phyloP scores from a whole-genome alignment of 2,113 vertebrate genomes.

The Danio rerio region DNA sequence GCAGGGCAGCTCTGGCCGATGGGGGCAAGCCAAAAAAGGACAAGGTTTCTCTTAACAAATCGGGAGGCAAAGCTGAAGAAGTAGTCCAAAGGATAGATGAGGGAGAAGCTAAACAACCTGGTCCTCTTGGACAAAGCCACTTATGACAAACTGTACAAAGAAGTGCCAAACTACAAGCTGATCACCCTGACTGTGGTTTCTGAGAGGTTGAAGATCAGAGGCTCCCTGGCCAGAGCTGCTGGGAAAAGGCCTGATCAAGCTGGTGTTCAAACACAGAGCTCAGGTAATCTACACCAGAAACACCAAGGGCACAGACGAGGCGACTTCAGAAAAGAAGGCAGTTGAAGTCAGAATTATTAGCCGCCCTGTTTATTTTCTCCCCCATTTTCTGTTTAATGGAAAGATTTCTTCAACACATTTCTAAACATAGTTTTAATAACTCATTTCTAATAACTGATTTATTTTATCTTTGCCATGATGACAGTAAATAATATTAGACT shows the following conservation, averaged over 20 bases:
- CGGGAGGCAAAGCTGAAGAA: slow-evolving; percentile 99
- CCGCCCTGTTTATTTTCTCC: too few relatives aligned
- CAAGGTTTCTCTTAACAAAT: slow-evolving; percentile 98
- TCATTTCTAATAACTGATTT: too few relatives aligned
- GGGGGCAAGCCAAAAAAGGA: slow-evolving; percentile 97
- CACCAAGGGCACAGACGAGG: slow-evolving; percentile 94
- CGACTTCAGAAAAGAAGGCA: slow-evolving; percentile 79
- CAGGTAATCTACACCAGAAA: slow-evolving; percentile 98
- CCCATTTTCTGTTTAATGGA: too few relatives aligned
- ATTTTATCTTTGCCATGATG: too few relatives aligned
- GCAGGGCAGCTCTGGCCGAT: slow-evolving; percentile 80
- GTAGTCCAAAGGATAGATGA: slow-evolving; percentile 99
- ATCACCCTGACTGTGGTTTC: slow-evolving; percentile 96
- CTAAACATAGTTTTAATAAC: too few relatives aligned
- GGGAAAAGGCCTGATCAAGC: slow-evolving; percentile 91
- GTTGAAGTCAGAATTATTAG: too few relatives aligned
- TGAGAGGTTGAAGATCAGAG: slow-evolving; percentile 95
- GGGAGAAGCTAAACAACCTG: slow-evolving; percentile 97
- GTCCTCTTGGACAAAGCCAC: slow-evolving; percentile 98
- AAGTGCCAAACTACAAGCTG: slow-evolving; percentile 98
- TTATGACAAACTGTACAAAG: slow-evolving; percentile 96
- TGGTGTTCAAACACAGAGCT: slow-evolving; percentile 97
- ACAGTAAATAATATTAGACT: too few relatives aligned
- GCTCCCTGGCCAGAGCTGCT: slow-evolving; percentile 83
- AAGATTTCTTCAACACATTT: too few relatives aligned